Evolutionary conservation across 2,113 vertebrate genomes (phyloP).

Genomic region (Menura novaehollandiae): DNA sequence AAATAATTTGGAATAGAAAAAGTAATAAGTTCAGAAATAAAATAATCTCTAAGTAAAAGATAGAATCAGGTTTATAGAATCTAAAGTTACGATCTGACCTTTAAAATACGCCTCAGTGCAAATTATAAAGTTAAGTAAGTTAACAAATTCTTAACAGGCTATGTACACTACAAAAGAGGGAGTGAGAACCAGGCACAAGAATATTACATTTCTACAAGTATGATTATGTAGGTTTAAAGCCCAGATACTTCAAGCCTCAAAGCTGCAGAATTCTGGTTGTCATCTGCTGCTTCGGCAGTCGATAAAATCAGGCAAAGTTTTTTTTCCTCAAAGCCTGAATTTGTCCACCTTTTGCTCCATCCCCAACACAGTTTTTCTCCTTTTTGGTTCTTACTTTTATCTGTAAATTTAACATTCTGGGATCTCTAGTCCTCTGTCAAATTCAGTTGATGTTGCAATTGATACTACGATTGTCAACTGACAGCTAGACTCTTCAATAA

Average conservation of each 20-base stretch:
- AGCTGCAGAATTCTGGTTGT: neutral
- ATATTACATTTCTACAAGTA: neutral
- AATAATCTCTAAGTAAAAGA: neutral
- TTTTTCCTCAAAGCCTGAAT: neutral
- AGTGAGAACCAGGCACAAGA: neutral
- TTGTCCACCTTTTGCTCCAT: neutral
- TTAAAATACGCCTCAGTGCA: neutral
- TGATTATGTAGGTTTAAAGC: neutral
- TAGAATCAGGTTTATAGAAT: neutral
- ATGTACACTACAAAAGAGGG: neutral
- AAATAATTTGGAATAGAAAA: neutral
- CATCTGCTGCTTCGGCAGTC: neutral
- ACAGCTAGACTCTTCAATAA: neutral
- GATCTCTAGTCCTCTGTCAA: neutral
- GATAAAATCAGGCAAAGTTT: neutral
- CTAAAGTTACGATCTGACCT: neutral
- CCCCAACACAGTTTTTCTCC: neutral
- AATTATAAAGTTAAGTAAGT: neutral
- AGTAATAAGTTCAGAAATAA: neutral
- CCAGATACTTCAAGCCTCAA: neutral
- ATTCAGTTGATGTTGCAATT: neutral
- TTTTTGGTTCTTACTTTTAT: neutral
- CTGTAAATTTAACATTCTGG: neutral
- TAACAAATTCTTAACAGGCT: neutral
- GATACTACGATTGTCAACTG: neutral